Conservation (phyloP, 2,888 invertebrate species). For the Strigamia crassipes region DNA sequence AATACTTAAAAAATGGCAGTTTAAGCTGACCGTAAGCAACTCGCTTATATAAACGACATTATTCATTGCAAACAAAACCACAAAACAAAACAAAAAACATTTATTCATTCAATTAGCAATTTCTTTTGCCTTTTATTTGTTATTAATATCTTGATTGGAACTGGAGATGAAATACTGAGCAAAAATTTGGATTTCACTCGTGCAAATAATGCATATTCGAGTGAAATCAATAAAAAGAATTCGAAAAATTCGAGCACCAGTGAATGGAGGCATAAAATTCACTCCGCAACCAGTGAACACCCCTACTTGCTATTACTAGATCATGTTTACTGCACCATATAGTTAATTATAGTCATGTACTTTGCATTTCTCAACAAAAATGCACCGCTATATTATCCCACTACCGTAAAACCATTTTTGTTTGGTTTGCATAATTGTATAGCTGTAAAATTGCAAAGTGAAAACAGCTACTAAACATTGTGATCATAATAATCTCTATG, state of each 20-base stretch:
- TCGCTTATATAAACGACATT: background rate
- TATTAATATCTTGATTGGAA: background rate
- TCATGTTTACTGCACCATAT: conserved; percentile 4
- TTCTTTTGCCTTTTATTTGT: background rate
- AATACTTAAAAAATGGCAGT: conserved; percentile 10
- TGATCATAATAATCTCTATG: background rate
- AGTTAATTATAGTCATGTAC: background rate
- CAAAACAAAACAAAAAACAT: background rate
- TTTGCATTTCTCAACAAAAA: background rate
- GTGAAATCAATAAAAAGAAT: conserved; percentile 2
- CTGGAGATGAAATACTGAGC: conserved; percentile 10
- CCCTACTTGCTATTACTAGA: conserved; percentile 2
- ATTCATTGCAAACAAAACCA: background rate
- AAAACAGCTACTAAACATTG: background rate
- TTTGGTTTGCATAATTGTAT: background rate
- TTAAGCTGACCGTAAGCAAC: conserved; percentile 3
- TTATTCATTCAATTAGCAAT: background rate
- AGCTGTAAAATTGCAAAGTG: background rate
- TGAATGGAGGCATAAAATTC: conserved; percentile 8
- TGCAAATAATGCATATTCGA: background rate
- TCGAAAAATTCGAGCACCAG: conserved; percentile 8
- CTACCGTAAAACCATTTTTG: too few species aligned
- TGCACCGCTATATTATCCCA: too few species aligned
- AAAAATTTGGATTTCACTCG: background rate
- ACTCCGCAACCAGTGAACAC: conserved; percentile 10